phyloP scores from a whole-genome alignment of 1,140 invertebrate species.

The Tachypleus tridentatus region DNA sequence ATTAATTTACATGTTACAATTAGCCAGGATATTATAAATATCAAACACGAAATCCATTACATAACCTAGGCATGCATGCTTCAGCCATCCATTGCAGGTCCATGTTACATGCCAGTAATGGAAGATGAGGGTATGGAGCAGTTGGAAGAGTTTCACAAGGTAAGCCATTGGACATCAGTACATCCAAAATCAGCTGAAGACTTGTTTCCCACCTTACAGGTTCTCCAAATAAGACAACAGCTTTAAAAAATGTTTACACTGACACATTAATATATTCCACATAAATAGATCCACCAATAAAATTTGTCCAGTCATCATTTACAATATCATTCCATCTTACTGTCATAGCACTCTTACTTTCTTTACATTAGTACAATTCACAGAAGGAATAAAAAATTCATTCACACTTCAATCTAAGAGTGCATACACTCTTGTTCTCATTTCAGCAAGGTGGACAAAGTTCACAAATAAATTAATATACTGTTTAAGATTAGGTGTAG shows the following conservation, averaged over 20 bases:
- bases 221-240: slow-evolving; percentile 49
- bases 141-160: slow-evolving; percentile 33
- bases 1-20: too few species aligned
- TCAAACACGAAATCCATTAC: too few species aligned
- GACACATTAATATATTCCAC: slow-evolving; percentile 30
- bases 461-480: too few species aligned
- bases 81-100: slow-evolving; percentile 56
- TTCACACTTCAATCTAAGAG: too few species aligned
- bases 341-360: slow-evolving; percentile 4
- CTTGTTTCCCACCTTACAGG: slow-evolving; percentile 48
- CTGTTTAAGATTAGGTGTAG: too few species aligned
- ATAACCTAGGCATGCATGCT: slow-evolving; percentile 46
- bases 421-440: too few species aligned
- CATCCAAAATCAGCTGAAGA: slow-evolving; percentile 51
- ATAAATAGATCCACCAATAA: slow-evolving; percentile 4
- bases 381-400: too few species aligned
- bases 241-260: slow-evolving; percentile 33
- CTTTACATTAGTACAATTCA: too few species aligned
- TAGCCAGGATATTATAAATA: too few species aligned
- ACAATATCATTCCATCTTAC: not conserved
- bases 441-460: too few species aligned
- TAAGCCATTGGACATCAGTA: slow-evolving; percentile 51
- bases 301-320: slow-evolving; percentile 6
- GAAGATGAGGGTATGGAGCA: slow-evolving; percentile 47
- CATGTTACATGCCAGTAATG: slow-evolving; percentile 53